phyloP scores from a whole-genome alignment of 1,140 invertebrate species.

The Artemia franciscana region DNA sequence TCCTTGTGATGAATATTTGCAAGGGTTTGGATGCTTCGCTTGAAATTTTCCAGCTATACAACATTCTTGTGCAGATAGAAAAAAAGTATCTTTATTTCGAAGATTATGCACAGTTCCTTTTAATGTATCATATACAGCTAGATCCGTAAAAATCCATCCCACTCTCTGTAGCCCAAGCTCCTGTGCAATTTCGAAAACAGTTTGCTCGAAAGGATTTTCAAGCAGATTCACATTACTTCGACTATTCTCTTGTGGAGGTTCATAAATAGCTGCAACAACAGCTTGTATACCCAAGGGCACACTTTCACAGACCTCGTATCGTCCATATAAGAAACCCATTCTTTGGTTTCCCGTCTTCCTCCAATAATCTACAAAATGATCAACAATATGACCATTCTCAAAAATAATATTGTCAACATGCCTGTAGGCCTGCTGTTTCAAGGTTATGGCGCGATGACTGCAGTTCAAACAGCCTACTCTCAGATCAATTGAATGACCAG shows the following conservation, averaged over 20 bases:
- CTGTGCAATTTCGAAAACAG: conserved; percentile 52
- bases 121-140: conserved; percentile 61
- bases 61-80: conserved; percentile 91
- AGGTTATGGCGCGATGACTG: conserved; percentile 85
- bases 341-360: conserved; percentile 77
- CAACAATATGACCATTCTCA: conserved; percentile 83
- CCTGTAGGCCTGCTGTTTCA: conserved; percentile 78
- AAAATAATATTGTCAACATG: conserved; percentile 96
- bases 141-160: conserved; percentile 98
- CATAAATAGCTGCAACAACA: conserved; percentile 84
- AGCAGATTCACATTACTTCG: conserved; percentile 39
- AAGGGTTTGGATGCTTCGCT: conserved; percentile 73
- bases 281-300: conserved; percentile 86
- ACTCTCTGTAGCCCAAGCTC: conserved; percentile 56
- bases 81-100: conserved; percentile 71
- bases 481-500: conserved; percentile 91
- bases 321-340: conserved; percentile 76
- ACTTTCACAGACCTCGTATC: conserved; percentile 64
- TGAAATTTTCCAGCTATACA: conserved; percentile 90
- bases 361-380: conserved; percentile 93
- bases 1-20: conserved; percentile 63
- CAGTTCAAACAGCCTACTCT: conserved; percentile 96
- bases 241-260: conserved; percentile 72
- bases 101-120: conserved; percentile 63
- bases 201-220: conserved; percentile 40